Evolutionary conservation across 1,140 invertebrate species (phyloP).

Genomic region (Drosophila navojoa): DNA sequence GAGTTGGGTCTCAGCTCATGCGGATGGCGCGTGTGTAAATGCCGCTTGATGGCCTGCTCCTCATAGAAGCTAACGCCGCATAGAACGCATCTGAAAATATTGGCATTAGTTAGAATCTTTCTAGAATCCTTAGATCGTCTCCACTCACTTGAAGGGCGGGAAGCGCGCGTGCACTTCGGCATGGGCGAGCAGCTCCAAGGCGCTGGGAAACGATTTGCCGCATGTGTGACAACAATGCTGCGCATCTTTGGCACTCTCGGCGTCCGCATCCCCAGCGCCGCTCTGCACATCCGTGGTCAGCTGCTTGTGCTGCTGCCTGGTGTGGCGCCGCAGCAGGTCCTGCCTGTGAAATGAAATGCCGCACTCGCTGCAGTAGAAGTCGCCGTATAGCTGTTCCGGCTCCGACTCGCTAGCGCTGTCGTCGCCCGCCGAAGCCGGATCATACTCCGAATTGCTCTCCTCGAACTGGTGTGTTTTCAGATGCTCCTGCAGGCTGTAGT

Average conservation of each 20-base stretch:
- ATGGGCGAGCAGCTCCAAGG: conserved; percentile 89
- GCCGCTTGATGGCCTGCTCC: conserved; percentile 77
- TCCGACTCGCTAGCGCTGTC: conserved; percentile 85
- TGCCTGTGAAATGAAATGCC: conserved; percentile 90
- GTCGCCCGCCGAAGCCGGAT: conserved; percentile 82
- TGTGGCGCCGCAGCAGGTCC: conserved; percentile 89
- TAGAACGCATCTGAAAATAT: conserved; percentile 69
- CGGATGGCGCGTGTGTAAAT: conserved; percentile 68
- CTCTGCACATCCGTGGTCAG: conserved; percentile 11
- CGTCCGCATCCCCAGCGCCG: conserved; percentile 52
- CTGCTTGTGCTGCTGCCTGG: conserved; percentile 84
- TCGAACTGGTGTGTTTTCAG: conserved; percentile 86
- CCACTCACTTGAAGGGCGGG: conserved; percentile 84
- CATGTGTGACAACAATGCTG: conserved; percentile 88
- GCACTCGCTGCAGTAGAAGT: conserved; percentile 90
- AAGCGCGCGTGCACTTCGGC: conserved; percentile 89
- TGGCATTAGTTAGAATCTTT: no score
- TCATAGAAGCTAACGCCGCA: conserved; percentile 81
- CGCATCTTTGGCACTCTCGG: conserved; percentile 65
- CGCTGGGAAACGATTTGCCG: conserved; percentile 90
- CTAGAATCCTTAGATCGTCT: no score
- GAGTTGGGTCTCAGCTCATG: conserved; percentile 79
- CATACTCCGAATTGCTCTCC: conserved; percentile 82
- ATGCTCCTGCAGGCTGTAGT: conserved; percentile 88
- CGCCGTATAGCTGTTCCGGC: conserved; percentile 88